Conservation (phyloP, 2,888 invertebrate species). For the Drosophila lacicola region DNA sequence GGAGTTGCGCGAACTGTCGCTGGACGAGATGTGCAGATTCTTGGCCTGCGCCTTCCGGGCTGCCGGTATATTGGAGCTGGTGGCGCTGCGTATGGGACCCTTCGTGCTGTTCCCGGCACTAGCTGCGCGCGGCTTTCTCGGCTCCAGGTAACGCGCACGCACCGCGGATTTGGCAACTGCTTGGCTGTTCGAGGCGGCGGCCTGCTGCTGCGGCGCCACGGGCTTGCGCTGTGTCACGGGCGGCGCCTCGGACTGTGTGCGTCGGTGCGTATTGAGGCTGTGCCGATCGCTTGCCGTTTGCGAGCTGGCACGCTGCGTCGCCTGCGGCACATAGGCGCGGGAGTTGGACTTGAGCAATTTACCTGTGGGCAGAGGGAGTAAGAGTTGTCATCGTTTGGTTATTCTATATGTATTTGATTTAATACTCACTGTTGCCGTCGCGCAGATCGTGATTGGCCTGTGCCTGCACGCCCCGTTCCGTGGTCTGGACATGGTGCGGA, state of each 20-base stretch:
- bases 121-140: constrained; percentile 83
- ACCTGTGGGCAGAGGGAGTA: constrained; percentile 54
- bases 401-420: not conserved
- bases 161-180: constrained; percentile 39
- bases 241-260: constrained; percentile 84
- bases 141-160: constrained; percentile 89
- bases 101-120: constrained; percentile 24
- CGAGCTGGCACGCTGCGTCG: constrained; percentile 64
- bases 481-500: constrained; percentile 64
- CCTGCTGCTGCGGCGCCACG: constrained; percentile 11
- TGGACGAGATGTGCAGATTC: constrained; percentile 84
- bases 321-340: constrained; percentile 82
- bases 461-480: constrained; percentile 50
- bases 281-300: constrained; percentile 71
- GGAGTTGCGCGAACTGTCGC: constrained; percentile 84
- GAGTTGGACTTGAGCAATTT: constrained; percentile 83
- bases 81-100: constrained; percentile 82
- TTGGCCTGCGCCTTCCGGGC: constrained; percentile 70
- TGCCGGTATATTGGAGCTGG: constrained; percentile 82
- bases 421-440: constrained; percentile 77
- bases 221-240: constrained; percentile 51
- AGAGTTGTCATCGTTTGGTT: too few relatives aligned
- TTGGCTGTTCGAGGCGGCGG: constrained; percentile 1
- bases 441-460: constrained; percentile 81
- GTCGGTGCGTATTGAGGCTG: constrained; percentile 78